Percentiles rank a stretch among this genome's conserved stretches.
phyloP scores from a whole-genome alignment of 2,888 invertebrate genomes.

The Frankliniella intonsa region DNA sequence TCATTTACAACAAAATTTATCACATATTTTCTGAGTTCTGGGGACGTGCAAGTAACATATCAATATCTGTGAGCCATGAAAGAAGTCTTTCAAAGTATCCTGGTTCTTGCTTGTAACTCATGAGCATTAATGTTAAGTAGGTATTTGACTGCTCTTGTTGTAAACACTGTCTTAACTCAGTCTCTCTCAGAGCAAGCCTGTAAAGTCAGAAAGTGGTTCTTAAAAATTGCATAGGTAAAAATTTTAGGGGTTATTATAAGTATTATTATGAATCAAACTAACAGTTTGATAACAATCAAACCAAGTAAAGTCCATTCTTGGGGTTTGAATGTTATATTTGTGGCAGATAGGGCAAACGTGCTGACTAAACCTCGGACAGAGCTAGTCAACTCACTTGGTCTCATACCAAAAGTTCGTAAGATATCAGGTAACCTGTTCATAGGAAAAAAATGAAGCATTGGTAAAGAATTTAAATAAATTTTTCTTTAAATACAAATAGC shows the following conservation, averaged over 20 bases:
- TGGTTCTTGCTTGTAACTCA: slow-evolving; percentile 52
- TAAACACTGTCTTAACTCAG: slow-evolving; percentile 39
- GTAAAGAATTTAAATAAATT: neutral
- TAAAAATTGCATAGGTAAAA: neutral
- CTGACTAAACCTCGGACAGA: slow-evolving; percentile 49
- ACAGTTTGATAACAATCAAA: slow-evolving; percentile 64
- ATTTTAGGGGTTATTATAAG: neutral
- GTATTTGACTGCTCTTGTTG: slow-evolving; percentile 44
- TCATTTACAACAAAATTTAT: neutral
- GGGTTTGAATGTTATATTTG: slow-evolving; percentile 68
- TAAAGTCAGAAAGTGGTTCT: neutral
- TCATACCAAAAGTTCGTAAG: slow-evolving; percentile 50
- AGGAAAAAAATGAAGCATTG: neutral
- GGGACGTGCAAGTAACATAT: slow-evolving; percentile 36
- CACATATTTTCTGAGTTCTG: neutral
- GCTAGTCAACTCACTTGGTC: slow-evolving; percentile 44
- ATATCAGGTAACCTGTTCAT: slow-evolving; percentile 53
- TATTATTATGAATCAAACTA: slow-evolving; percentile 42
- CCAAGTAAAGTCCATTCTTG: slow-evolving; percentile 66
- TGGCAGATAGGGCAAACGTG: slow-evolving; percentile 62
- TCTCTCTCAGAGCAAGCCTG: slow-evolving; percentile 43
- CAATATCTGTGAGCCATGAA: slow-evolving; percentile 52
- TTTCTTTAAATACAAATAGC: neutral
- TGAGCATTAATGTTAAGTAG: slow-evolving; percentile 50
- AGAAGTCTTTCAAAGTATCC: slow-evolving; percentile 52